phyloP scores from a whole-genome alignment of 35 echinoderm and acorn worm genomes.

The Acanthaster planci region DNA sequence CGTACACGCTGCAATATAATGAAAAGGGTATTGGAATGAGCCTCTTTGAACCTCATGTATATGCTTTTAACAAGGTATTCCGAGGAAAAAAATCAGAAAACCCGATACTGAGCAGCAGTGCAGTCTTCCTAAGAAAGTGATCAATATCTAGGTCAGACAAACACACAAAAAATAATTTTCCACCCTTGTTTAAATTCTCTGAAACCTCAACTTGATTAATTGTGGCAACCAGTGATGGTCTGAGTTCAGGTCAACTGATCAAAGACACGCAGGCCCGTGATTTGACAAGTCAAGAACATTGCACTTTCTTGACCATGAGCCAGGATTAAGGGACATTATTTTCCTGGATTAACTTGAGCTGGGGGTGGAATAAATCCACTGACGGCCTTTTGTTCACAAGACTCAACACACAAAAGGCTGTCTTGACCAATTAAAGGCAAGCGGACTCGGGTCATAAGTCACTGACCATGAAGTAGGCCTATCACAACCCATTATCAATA shows the following conservation, averaged over 20 bases:
- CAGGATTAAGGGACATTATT: neutral
- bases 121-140: neutral
- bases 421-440: neutral
- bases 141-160: neutral
- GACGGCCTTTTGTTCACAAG: neutral
- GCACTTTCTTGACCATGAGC: neutral
- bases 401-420: neutral
- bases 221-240: neutral
- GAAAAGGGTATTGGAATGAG: neutral
- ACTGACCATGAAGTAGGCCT: too few species aligned
- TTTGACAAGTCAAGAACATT: neutral
- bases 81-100: neutral
- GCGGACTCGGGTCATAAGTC: too few species aligned
- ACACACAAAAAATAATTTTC: neutral
- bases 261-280: neutral
- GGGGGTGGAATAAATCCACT: neutral
- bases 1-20: constrained; percentile 47
- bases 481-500: too few species aligned
- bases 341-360: neutral
- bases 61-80: neutral
- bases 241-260: neutral
- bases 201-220: neutral
- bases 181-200: neutral
- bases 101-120: neutral
- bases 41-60: neutral